Evolutionary conservation across 2,797 vertebrate genomes (phyloP), one percentile per base, ranked within the genome.

Genomic region (Takifugu rubripes): DNA sequence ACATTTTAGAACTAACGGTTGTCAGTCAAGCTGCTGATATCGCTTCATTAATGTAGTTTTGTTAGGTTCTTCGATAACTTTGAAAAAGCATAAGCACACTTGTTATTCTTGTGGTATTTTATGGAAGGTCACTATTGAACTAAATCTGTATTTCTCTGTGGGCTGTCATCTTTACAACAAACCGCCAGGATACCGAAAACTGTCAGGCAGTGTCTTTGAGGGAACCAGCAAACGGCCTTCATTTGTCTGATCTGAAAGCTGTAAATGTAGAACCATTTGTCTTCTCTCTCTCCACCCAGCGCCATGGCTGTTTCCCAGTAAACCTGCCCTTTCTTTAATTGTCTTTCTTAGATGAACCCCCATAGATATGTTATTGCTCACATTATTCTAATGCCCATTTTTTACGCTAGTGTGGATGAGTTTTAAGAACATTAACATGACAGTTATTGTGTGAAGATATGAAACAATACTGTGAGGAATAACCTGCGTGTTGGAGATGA

Each of bases 231-330:
- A 24, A 25, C 40, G 42, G 54, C 25, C 12, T 42, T 12, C 42
- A 15, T 45, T 59, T 36, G 44, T 42, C 54, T 62, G 24, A 33
- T 58, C 21, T 60, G 26, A 65, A 64, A 61, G 44, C 55, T 57
- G 46, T 64, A 47, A 52, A 59, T 2, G 15, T 2, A 17, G 24
- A 27, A 8, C 3, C 54, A 15, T 60, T 56, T 50, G 14, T 45
- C 9, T 26, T 54, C 48, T 42, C n/a, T 54, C 40, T 53, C 8
- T 56, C 64, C 54, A 25, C 57, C 44, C 16, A 25, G 54, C 14
- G 44, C 16, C 73, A 64, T 59, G 69, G 59, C 75, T 58, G 55
- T 82, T 83, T 61, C 76, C 84, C 79, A 82, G 54, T 75, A 76
- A 83, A 75, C 61, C 56, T 51, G 62, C 57, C 68, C 67, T 59